A percentile compares a stretch with the other conserved stretches of the same genome.
These are phyloP conservation scores for Pangasius sanitwongsei DNA, from an alignment of 2,797 vertebrate genomes.

Conservation along the genomic window DNA sequence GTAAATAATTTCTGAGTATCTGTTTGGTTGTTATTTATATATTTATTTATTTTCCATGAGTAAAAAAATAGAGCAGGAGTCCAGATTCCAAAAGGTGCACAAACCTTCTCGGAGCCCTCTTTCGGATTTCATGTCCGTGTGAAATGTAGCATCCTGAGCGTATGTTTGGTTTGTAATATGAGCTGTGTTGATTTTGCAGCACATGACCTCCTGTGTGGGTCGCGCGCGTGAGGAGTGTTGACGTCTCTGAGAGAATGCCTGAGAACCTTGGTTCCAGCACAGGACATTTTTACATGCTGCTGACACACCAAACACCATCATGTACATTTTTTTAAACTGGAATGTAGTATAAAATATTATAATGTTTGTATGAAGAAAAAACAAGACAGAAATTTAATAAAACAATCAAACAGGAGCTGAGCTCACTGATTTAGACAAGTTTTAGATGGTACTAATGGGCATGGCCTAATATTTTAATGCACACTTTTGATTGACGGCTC, in stretches of 20 bases:
- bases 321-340: neutral
- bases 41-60: neutral
- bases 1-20: neutral
- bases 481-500: neutral
- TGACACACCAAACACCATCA: neutral
- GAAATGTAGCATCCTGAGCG: conserved; percentile 17
- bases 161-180: conserved; percentile 31
- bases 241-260: conserved; percentile 34
- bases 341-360: neutral
- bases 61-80: neutral
- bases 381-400: neutral
- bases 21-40: neutral
- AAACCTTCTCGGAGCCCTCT: neutral
- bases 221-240: conserved; percentile 12
- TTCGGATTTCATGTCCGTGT: neutral
- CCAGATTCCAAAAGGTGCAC: neutral
- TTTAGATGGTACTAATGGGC: neutral
- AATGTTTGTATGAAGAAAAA: neutral
- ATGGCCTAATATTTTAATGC: neutral
- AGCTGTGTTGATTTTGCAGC: conserved; percentile 47
- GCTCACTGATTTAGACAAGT: neutral
- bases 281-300: conserved; percentile 16
- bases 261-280: conserved; percentile 28
- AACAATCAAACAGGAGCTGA: neutral
- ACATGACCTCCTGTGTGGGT: conserved; percentile 20